A percentile compares a stretch with the other conserved stretches of the same genome.
These are phyloP conservation scores for Vidua chalybeata DNA, from an alignment of 2,113 vertebrate species.

Conservation along the genomic window DNA sequence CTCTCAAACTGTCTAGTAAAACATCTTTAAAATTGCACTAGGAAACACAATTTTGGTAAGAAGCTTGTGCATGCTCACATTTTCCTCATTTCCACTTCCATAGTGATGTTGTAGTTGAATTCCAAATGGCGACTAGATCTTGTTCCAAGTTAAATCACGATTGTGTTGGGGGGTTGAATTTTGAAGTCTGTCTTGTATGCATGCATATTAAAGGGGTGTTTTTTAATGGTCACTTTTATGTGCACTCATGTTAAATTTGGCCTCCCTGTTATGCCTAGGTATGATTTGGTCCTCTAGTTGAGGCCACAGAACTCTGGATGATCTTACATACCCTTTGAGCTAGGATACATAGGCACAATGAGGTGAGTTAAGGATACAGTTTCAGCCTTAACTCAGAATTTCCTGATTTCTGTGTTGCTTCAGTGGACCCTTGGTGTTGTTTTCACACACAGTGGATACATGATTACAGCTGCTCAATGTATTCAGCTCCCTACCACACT, in stretches of 20 bases:
- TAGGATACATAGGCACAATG: conserved; percentile 69
- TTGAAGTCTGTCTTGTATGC: conserved; percentile 26
- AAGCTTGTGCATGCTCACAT: not conserved
- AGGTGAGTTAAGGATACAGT: conserved; percentile 67
- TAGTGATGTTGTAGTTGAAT: not conserved
- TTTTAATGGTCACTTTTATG: conserved; percentile 22
- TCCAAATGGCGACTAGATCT: not conserved
- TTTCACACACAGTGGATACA: not conserved
- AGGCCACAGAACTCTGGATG: conserved; percentile 66
- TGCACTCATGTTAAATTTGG: conserved; percentile 52
- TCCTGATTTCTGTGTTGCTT: conserved; percentile 28
- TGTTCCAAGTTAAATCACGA: not conserved
- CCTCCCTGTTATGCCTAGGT: conserved; percentile 70
- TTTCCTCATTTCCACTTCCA: not conserved
- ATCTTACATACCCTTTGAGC: conserved; percentile 63
- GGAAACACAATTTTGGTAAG: not conserved
- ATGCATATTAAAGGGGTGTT: not conserved
- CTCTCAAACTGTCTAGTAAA: not conserved
- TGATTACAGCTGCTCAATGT: not conserved
- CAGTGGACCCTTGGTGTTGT: not conserved
- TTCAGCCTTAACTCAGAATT: conserved; percentile 67
- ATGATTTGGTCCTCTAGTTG: conserved; percentile 60
- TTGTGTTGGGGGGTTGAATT: not conserved
- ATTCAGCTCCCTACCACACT: not conserved
- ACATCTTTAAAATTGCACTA: not conserved